Base-by-base conservation (phyloP, 2,888 invertebrate genomes). In the Boloria selene region DNA sequence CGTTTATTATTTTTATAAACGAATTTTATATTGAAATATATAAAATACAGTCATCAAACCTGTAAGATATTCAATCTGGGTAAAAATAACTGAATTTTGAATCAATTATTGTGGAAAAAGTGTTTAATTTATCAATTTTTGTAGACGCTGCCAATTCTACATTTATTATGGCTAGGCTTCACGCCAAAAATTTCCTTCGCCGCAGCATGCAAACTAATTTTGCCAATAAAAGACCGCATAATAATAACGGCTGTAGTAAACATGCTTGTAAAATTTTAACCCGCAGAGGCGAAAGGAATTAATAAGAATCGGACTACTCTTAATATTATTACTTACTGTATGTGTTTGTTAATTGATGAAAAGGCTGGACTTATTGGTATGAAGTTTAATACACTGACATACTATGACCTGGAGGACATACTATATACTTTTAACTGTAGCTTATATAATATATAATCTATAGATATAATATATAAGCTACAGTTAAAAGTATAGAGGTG, bases 71-170 rank as follows among this genome's bases (percentile, higher is more conserved):
- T 13, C 49, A 61, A 61, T 66, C 45, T 69, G 26, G 17, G 17
- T 16, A 17, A 17, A 38, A 18, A 18, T 18, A 54, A 18, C 58
- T 67, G 51, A 10, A 62, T 52, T 61, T 50, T 38, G 56, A 42
- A 16, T 14, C 54, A 67, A 59, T 65, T 67, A 67, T 61, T 59
- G 55, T 61, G 58, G 44, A 54, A 67, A 59, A 62, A 64, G 55
- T 55, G 62, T 59, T 68, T 60, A 38, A 56, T 65, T 65, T 53
- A 42, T 51, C 64, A 67, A 70, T 62, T 59, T 61, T 18, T 54
- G 44, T 50, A n/a, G 44, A 45, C 38, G 51, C 14, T 71, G 70
- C 71, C 71, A 71, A 70, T 56, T 68, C 70, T 68, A 68, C 55
- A 68, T 60, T 71, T 70, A 71, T 69, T 65, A 65, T 44, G 65